These are phyloP conservation scores for Caenorhabditis afra DNA, from an alignment of 2,888 invertebrate species.

Conservation along the genomic window DNA sequence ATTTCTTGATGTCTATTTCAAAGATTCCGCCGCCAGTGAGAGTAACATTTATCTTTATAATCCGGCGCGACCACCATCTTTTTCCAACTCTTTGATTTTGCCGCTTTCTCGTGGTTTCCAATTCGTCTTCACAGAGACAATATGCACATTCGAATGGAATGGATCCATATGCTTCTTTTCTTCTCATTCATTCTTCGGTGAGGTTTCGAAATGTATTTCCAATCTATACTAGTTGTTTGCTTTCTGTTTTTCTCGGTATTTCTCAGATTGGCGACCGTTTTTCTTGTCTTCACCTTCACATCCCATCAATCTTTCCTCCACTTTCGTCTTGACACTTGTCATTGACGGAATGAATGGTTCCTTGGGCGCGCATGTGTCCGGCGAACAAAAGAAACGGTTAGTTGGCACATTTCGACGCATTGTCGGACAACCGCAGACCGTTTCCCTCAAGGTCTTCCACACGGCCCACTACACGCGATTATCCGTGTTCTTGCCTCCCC, in stretches of 20 bases:
- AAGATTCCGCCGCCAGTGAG: background rate
- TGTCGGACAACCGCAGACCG: conserved; percentile 53
- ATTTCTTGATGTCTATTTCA: conserved; percentile 5
- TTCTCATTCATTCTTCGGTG: background rate
- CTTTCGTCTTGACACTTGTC: conserved; percentile 54
- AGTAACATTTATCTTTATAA: conserved; percentile 56
- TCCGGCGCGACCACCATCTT: conserved; percentile 30
- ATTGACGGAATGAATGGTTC: conserved; percentile 53
- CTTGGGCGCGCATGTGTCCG: conserved; percentile 50
- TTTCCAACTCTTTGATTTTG: conserved; percentile 41
- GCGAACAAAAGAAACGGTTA: conserved; percentile 49
- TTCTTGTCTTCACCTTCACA: conserved; percentile 24
- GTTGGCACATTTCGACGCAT: conserved; percentile 55
- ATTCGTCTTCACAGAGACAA: background rate
- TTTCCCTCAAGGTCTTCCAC: conserved; percentile 49
- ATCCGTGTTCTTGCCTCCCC: conserved; percentile 19
- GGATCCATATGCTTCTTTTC: conserved; percentile 22
- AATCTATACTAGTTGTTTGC: background rate
- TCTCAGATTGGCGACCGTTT: conserved; percentile 22
- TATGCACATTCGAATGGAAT: conserved; percentile 26
- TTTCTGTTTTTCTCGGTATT: background rate
- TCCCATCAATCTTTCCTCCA: conserved; percentile 41
- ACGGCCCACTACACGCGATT: conserved; percentile 27
- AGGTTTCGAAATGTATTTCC: no score
- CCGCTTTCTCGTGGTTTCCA: conserved; percentile 15